phyloP scores from a whole-genome alignment of 2,113 vertebrate species.

The Loxodonta africana region DNA sequence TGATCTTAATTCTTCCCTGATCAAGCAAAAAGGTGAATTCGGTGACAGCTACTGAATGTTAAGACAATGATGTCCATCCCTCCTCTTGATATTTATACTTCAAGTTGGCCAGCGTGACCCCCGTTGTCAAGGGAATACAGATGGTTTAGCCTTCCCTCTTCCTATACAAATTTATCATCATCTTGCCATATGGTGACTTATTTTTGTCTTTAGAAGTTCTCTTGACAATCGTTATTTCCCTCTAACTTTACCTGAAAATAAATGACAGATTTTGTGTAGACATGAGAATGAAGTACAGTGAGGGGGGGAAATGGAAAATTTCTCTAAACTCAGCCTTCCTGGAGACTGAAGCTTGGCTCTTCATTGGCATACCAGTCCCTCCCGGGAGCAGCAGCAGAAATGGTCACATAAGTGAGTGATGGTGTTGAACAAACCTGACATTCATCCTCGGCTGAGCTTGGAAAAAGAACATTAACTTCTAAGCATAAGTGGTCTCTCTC shows the following conservation, averaged over 20 bases:
- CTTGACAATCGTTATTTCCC: background rate
- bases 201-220: background rate
- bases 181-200: background rate
- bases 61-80: too few species aligned
- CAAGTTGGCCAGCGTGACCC: background rate
- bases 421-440: background rate
- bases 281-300: background rate
- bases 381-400: background rate
- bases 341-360: background rate
- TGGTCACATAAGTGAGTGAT: background rate
- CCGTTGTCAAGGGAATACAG: background rate
- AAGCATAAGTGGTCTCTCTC: background rate
- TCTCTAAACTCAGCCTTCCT: background rate
- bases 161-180: background rate
- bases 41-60: background rate
- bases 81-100: background rate
- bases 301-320: background rate
- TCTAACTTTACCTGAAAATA: slow-evolving; percentile 19
- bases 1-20: background rate
- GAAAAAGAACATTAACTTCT: background rate
- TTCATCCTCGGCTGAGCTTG: background rate
- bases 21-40: background rate
- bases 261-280: background rate
- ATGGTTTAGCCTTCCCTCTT: background rate
- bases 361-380: background rate